Percentiles rank a stretch among this genome's conserved stretches.
Conservation (phyloP, 2,113 vertebrate genomes). For the Pelusios castaneus region DNA sequence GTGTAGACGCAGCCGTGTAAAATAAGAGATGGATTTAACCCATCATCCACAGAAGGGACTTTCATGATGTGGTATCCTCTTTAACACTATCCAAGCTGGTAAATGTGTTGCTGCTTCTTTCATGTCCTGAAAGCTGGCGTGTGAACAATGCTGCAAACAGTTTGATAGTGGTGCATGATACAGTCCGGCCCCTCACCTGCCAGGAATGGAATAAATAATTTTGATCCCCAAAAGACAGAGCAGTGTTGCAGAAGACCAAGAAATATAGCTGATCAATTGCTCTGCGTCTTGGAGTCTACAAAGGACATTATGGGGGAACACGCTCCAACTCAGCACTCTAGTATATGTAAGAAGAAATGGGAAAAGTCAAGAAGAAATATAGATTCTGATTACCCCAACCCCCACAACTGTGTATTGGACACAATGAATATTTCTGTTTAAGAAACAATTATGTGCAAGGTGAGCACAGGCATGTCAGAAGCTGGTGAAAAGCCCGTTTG, state of each 20-base stretch:
- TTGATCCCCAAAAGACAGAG: not conserved
- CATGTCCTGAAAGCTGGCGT: not conserved
- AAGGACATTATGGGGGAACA: fast-evolving
- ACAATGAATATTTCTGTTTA: not conserved
- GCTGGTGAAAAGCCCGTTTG: not conserved
- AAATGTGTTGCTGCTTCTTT: not conserved
- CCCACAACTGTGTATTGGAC: not conserved
- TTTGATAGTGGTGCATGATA: not conserved
- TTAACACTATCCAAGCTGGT: not conserved
- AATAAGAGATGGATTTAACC: not conserved
- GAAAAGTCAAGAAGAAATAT: not conserved
- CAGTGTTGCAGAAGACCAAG: not conserved
- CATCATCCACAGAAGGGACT: not conserved
- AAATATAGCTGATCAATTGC: fast-evolving
- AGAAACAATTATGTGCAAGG: not conserved
- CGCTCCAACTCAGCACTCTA: not conserved
- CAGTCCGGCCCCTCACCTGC: not conserved
- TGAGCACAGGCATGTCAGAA: not conserved
- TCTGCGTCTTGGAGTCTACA: not conserved
- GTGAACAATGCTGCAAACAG: not conserved
- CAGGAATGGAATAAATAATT: not conserved
- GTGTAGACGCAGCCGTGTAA: too few relatives aligned
- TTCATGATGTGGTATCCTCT: not conserved
- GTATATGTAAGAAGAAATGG: not conserved
- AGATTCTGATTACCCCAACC: not conserved